phyloP scores from a whole-genome alignment of 2,888 invertebrate genomes.

The Apodemia zela region DNA sequence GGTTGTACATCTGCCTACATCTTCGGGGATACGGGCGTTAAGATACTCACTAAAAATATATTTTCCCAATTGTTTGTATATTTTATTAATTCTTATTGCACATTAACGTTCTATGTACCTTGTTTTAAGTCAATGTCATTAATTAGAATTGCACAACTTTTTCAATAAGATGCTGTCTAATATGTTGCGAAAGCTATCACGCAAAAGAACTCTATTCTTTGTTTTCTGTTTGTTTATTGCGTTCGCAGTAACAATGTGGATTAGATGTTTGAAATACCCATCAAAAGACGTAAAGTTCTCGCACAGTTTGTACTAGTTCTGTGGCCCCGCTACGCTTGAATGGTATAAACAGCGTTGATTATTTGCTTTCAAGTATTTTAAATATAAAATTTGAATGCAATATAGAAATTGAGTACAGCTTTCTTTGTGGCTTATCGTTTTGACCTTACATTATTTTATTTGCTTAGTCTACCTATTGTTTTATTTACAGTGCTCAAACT shows the following conservation, averaged over 20 bases:
- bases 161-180: not conserved
- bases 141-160: no score
- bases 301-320: constrained; percentile 62
- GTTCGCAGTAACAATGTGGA: constrained; percentile 6
- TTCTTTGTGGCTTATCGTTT: constrained; percentile 24
- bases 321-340: constrained; percentile 72
- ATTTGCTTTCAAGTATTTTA: constrained; percentile 48
- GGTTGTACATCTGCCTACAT: no score
- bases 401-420: constrained; percentile 29
- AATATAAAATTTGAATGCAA: constrained; percentile 41
- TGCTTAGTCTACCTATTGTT: not conserved
- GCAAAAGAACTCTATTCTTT: constrained; percentile 7
- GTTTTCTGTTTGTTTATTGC: constrained; percentile 10
- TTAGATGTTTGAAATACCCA: not conserved
- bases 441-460: constrained; percentile 12
- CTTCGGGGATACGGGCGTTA: no score
- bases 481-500: not conserved
- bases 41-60: no score
- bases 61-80: no score
- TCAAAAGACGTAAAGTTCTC: constrained; percentile 27
- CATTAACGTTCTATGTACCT: no score
- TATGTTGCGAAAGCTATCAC: not conserved
- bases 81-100: no score
- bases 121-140: no score
- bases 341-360: constrained; percentile 59